These are phyloP conservation scores for Spondyliosoma cantharus DNA, from an alignment of 2,797 vertebrate species.

Conservation along the genomic window DNA sequence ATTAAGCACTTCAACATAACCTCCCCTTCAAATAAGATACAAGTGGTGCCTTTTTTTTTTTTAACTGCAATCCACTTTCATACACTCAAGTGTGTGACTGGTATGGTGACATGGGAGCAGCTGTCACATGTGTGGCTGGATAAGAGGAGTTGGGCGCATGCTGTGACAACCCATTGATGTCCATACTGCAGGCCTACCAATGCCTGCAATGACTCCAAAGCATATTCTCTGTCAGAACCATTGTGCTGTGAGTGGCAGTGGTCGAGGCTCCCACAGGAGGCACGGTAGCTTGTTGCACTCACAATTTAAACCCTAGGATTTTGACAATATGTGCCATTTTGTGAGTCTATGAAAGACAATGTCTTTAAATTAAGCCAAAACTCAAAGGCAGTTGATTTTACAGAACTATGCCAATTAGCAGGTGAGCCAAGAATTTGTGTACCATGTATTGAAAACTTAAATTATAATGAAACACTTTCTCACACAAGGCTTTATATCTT, in stretches of 20 bases:
- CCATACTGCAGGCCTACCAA: conserved; percentile 30
- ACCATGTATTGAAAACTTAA: background rate
- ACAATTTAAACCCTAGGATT: conserved; percentile 39
- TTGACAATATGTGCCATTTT: conserved; percentile 19
- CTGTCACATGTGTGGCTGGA: conserved; percentile 66
- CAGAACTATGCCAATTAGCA: background rate
- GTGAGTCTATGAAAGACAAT: background rate
- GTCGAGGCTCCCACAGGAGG: conserved; percentile 79
- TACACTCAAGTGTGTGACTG: conserved; percentile 40
- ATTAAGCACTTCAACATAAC: background rate
- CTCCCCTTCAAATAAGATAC: conserved; percentile 21
- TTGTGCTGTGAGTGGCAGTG: conserved; percentile 58
- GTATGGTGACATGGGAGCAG: conserved; percentile 48
- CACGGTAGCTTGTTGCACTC: conserved; percentile 32
- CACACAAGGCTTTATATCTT: background rate
- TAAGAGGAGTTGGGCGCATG: conserved; percentile 33
- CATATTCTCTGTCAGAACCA: conserved; percentile 37
- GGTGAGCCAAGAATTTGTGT: background rate
- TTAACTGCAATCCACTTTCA: conserved; percentile 15
- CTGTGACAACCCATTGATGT: conserved; percentile 60
- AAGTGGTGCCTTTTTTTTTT: conserved; percentile 10
- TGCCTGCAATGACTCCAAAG: conserved; percentile 27
- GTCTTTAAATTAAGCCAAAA: background rate
- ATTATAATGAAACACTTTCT: background rate
- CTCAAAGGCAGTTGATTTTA: conserved; percentile 12